A percentile compares a stretch with the other conserved stretches of the same genome.
phyloP scores from a whole-genome alignment of 2,113 vertebrate species.

The Bos javanicus region DNA sequence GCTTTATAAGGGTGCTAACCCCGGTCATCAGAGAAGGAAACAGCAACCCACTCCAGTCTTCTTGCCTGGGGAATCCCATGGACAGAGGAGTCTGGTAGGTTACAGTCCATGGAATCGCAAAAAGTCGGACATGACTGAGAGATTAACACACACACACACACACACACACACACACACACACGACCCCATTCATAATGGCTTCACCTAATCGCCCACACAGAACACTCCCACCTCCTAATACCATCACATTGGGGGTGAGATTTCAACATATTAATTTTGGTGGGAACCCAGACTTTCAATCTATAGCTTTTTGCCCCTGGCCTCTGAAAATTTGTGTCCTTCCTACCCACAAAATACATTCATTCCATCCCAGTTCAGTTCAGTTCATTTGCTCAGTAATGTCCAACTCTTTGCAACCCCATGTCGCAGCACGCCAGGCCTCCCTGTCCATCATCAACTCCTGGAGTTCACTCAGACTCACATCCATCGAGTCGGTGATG shows the following conservation, averaged over 20 bases:
- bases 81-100: background rate
- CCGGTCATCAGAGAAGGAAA: background rate
- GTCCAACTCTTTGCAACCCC: rapidly evolving
- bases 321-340: background rate
- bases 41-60: background rate
- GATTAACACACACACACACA: background rate
- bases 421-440: too few species aligned
- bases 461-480: too few species aligned
- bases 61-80: background rate
- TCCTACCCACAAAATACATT: background rate
- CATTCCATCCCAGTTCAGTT: background rate
- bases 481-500: rapidly evolving
- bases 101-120: background rate
- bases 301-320: background rate
- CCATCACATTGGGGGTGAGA: background rate
- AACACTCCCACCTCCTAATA: background rate
- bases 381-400: too few species aligned
- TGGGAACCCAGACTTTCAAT: background rate
- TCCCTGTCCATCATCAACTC: too few species aligned
- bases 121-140: background rate
- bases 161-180: background rate
- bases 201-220: background rate
- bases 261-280: background rate
- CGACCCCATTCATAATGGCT: background rate
- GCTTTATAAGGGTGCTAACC: background rate